phyloP scores from a whole-genome alignment of 2,113 vertebrate genomes.

The Holacanthus passer region DNA sequence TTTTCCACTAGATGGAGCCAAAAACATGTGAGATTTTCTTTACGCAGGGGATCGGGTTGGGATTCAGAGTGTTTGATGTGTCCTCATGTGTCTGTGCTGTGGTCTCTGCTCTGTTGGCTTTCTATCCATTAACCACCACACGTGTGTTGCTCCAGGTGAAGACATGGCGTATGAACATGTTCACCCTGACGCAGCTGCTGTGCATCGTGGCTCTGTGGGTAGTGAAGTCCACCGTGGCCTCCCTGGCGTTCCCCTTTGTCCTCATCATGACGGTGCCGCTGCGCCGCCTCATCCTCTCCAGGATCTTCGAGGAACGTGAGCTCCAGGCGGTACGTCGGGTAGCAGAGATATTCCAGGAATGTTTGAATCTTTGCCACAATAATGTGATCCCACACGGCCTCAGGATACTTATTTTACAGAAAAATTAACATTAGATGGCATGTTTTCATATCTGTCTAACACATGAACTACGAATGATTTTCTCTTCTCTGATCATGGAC shows the following conservation, averaged over 20 bases:
- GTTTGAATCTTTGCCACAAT: conserved; percentile 31
- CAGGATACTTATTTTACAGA: conserved; percentile 25
- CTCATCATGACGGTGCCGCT: conserved; percentile 98
- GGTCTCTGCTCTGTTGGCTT: not conserved
- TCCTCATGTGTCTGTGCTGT: not conserved
- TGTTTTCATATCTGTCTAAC: conserved; percentile 23
- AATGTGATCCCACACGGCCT: conserved; percentile 35
- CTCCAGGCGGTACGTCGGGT: conserved; percentile 90
- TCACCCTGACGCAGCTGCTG: conserved; percentile 93
- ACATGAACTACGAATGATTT: conserved; percentile 23
- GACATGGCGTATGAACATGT: conserved; percentile 99
- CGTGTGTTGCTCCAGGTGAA: conserved; percentile 87
- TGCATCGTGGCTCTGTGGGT: conserved; percentile 96
- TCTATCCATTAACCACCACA: not conserved
- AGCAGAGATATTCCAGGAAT: conserved; percentile 61
- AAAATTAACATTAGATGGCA: conserved; percentile 28
- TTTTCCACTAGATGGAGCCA: conserved; percentile 82
- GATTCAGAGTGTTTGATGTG: not conserved
- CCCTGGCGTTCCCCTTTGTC: conserved; percentile 96
- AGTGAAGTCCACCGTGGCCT: conserved; percentile 94
- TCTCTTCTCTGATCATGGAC: conserved; percentile 26
- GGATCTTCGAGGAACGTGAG: conserved; percentile 95
- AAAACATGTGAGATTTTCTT: conserved; percentile 32
- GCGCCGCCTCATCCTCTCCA: conserved; percentile 91
- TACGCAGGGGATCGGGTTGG: not conserved